phyloP scores from a whole-genome alignment of 2,113 vertebrate species.

The Sylvilagus bachmani region DNA sequence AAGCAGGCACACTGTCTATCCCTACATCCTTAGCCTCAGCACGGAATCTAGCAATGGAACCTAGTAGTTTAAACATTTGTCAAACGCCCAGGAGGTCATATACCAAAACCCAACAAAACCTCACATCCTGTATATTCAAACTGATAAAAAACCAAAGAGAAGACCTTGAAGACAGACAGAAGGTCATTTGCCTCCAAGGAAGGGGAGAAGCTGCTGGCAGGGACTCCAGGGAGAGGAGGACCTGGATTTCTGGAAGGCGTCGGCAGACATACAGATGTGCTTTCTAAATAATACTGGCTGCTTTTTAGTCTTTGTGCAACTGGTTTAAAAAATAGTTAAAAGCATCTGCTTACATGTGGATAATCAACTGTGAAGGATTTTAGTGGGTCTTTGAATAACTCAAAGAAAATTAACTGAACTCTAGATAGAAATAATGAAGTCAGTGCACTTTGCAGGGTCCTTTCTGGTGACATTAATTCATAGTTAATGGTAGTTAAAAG shows the following conservation, averaged over 20 bases:
- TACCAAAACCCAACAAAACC: constrained; percentile 13
- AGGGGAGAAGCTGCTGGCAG: not conserved
- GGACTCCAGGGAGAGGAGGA: not conserved
- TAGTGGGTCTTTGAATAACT: not conserved
- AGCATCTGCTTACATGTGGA: not conserved
- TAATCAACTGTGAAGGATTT: not conserved
- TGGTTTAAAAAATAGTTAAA: not conserved
- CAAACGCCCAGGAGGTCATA: not conserved
- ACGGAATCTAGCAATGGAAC: not conserved
- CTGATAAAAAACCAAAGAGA: not conserved
- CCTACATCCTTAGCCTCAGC: not conserved
- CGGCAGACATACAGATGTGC: not conserved
- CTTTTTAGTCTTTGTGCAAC: not conserved
- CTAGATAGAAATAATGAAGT: not conserved
- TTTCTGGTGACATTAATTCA: not conserved
- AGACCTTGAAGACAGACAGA: not conserved
- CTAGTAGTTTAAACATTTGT: not conserved
- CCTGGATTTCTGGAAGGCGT: not conserved
- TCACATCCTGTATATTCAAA: not conserved
- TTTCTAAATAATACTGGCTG: not conserved
- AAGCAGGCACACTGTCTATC: not conserved
- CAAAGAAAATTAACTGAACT: not conserved
- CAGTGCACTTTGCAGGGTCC: not conserved
- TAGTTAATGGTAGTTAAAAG: not conserved
- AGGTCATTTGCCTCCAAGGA: not conserved